phyloP scores from a whole-genome alignment of 2,797 vertebrate species.

The Dallia pectoralis region DNA sequence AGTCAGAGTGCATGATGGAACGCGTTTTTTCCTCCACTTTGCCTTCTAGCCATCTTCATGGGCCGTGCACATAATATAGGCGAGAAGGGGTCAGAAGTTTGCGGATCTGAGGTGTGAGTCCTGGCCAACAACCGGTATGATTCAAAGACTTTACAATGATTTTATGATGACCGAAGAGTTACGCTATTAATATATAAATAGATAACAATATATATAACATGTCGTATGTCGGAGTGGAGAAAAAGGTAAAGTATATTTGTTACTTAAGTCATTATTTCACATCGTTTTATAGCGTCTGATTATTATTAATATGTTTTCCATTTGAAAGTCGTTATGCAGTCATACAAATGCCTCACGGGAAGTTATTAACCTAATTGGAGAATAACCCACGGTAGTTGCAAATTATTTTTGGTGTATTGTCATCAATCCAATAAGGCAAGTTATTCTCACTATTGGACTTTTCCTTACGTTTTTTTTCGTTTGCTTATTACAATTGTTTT shows the following conservation, averaged over 20 bases:
- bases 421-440: not conserved
- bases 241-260: constrained; percentile 52
- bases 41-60: too few relatives aligned
- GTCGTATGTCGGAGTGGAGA: constrained; percentile 39
- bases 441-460: not conserved
- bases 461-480: not conserved
- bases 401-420: not conserved
- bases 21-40: too few relatives aligned
- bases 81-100: too few relatives aligned
- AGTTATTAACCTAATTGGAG: not conserved
- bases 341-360: not conserved
- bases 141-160: not conserved
- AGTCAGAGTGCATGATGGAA: too few relatives aligned
- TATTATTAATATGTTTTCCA: not conserved
- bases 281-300: not conserved
- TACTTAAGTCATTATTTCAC: not conserved
- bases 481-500: not conserved
- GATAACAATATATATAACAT: constrained; percentile 27
- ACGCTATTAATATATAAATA: not conserved
- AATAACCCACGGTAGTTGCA: not conserved
- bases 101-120: not conserved
- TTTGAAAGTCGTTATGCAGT: not conserved
- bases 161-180: not conserved
- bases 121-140: constrained; percentile 1
- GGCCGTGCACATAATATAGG: too few relatives aligned